Conservation (phyloP, 2,113 vertebrate species). For the Solea senegalensis region DNA sequence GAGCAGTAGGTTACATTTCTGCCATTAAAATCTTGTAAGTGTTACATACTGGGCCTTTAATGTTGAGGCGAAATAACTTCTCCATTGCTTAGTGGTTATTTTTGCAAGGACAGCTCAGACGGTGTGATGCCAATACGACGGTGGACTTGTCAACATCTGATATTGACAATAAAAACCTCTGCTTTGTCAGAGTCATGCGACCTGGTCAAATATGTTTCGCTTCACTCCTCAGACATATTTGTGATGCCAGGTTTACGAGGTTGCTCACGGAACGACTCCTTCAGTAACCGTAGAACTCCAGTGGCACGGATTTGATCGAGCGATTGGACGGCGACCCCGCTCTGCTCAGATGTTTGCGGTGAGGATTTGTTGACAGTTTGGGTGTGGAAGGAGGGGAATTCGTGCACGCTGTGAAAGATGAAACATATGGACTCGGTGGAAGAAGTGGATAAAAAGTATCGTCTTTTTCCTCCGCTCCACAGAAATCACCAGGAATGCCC, state of each 20-base stretch:
- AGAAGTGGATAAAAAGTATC: slow-evolving; percentile 64
- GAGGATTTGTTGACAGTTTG: slow-evolving; percentile 51
- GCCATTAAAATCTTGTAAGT: too few species aligned
- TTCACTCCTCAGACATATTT: not conserved
- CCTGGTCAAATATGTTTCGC: not conserved
- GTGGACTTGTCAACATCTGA: not conserved
- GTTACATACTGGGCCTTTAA: too few species aligned
- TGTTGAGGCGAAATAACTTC: too few species aligned
- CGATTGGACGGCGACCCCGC: slow-evolving; percentile 6
- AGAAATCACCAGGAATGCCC: slow-evolving; percentile 70
- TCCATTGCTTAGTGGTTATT: too few species aligned
- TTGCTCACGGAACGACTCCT: not conserved
- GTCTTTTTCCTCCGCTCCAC: slow-evolving; percentile 60
- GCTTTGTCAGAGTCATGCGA: not conserved
- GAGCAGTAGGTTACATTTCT: too few species aligned
- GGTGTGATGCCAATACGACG: not conserved
- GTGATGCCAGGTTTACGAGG: not conserved
- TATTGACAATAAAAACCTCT: not conserved
- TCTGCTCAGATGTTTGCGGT: slow-evolving; percentile 53
- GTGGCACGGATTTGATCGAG: slow-evolving; percentile 9
- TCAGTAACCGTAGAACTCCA: not conserved
- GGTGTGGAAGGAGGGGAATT: slow-evolving; percentile 47
- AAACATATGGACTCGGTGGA: slow-evolving; percentile 59
- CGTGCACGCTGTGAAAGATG: slow-evolving; percentile 49
- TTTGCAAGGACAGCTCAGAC: not conserved